A percentile compares a stretch with the other conserved stretches of the same genome.
phyloP scores from a whole-genome alignment of 2,113 vertebrate genomes.

The Raphicerus campestris region DNA sequence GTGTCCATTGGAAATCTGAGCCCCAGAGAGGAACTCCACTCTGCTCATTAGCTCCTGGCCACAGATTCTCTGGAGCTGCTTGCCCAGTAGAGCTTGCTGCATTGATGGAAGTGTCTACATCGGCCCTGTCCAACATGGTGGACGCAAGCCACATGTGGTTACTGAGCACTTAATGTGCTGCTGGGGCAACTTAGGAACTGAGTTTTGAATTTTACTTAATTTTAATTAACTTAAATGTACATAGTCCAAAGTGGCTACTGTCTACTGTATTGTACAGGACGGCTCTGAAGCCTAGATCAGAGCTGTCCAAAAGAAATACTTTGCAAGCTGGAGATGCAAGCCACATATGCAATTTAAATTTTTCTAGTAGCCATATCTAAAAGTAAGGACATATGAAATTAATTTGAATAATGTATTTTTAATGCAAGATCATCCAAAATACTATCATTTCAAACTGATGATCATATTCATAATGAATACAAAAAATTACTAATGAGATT shows the following conservation, averaged over 20 bases:
- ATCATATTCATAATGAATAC: background rate
- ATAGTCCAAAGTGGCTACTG: background rate
- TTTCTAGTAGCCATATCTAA: background rate
- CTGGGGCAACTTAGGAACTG: background rate
- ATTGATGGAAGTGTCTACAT: background rate
- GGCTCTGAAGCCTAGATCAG: background rate
- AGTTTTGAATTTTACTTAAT: background rate
- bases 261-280: background rate
- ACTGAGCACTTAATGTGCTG: background rate
- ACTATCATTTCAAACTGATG: background rate
- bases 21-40: background rate
- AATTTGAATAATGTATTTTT: constrained; percentile 2
- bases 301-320: background rate
- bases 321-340: background rate
- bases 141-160: background rate
- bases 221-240: constrained; percentile 33
- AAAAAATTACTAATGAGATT: background rate
- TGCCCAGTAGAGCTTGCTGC: background rate
- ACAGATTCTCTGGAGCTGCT: background rate
- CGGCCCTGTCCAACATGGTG: no score
- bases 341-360: background rate
- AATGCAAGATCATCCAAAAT: background rate
- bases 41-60: background rate
- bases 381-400: background rate
- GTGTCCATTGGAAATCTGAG: background rate